Conservation (phyloP, 2,888 invertebrate genomes). For the Cheilosia vernalis region DNA sequence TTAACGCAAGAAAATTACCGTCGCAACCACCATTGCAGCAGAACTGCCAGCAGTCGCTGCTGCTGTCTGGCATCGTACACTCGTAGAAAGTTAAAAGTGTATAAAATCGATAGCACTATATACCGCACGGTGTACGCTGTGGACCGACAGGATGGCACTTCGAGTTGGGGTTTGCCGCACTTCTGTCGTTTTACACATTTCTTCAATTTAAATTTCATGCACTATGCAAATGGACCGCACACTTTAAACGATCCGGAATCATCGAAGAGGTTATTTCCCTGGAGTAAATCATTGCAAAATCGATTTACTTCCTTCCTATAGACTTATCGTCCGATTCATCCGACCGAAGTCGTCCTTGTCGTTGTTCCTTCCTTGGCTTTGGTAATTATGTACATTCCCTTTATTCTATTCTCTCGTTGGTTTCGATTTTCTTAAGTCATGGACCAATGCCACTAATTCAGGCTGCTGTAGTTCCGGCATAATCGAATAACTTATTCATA, state of each 20-base stretch:
- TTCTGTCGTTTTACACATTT: conserved; percentile 70
- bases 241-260: conserved; percentile 71
- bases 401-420: not conserved
- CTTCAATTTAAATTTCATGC: conserved; percentile 72
- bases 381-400: conserved; percentile 22
- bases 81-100: conserved; percentile 26
- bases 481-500: conserved; percentile 69
- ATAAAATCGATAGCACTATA: conserved; percentile 56
- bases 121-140: conserved; percentile 23
- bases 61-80: conserved; percentile 22
- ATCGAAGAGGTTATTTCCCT: conserved; percentile 71
- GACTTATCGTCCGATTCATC: conserved; percentile 58
- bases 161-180: conserved; percentile 46
- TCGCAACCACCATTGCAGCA: conserved; percentile 16
- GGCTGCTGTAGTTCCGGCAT: conserved; percentile 35
- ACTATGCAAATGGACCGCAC: conserved; percentile 71
- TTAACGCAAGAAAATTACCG: conserved; percentile 61
- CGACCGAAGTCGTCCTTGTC: conserved; percentile 1
- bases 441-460: conserved; percentile 57
- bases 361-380: conserved; percentile 8
- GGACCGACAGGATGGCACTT: conserved; percentile 50
- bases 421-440: not conserved
- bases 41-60: conserved; percentile 15
- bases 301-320: conserved; percentile 67
- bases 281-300: conserved; percentile 72